Evolutionary conservation across 2,113 vertebrate genomes (phyloP).

Genomic region (Oxyura jamaicensis): DNA sequence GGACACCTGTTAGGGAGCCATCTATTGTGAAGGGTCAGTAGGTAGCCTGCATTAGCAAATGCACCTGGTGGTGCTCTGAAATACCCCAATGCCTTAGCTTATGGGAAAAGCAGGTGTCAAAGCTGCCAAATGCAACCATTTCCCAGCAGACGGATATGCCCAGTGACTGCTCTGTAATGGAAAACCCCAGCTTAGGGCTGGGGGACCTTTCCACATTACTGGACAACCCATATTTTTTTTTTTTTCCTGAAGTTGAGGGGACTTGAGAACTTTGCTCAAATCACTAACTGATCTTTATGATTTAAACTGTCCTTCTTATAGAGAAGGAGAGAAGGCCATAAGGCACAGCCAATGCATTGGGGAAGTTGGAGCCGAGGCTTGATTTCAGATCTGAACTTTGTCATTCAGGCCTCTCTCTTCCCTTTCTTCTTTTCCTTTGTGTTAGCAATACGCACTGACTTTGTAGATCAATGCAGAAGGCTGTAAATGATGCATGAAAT

Average conservation of each 20-base stretch:
- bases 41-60: neutral
- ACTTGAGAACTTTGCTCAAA: neutral
- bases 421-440: conserved; percentile 70
- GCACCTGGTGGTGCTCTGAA: neutral
- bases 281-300: neutral
- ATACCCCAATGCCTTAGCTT: neutral
- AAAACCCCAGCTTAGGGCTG: neutral
- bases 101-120: neutral
- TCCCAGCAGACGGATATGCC: neutral
- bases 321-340: neutral
- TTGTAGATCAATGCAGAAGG: conserved; percentile 73
- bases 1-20: neutral
- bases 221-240: neutral
- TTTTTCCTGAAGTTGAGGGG: neutral
- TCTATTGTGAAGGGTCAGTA: neutral
- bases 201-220: neutral
- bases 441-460: conserved; percentile 54
- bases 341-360: conserved; percentile 27
- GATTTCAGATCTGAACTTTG: conserved; percentile 67
- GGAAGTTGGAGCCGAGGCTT: conserved; percentile 34
- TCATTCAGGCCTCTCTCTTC: conserved; percentile 57
- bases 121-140: neutral
- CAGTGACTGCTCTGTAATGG: neutral
- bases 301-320: neutral
- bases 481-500: conserved; percentile 77